phyloP scores from a whole-genome alignment of 2,888 invertebrate genomes.

The Selenia dentaria region DNA sequence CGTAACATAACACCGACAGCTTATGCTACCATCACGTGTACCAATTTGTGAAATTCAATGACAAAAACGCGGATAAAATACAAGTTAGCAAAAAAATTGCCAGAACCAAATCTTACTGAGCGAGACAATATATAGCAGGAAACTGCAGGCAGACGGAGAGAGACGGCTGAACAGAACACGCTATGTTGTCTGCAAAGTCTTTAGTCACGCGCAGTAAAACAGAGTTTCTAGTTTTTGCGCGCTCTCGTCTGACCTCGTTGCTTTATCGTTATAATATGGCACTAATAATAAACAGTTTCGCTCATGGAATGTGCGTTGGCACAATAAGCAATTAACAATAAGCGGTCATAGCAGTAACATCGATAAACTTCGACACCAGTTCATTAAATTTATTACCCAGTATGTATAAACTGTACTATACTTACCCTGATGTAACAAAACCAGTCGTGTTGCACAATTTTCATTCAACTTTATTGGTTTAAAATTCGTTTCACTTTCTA shows the following conservation, averaged over 20 bases:
- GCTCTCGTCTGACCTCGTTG: slow-evolving; percentile 79
- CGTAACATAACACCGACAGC: slow-evolving; percentile 37
- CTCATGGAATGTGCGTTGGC: slow-evolving; percentile 58
- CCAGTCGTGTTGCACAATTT: slow-evolving; percentile 38
- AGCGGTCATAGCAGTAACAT: slow-evolving; percentile 52
- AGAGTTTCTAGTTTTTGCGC: slow-evolving; percentile 81
- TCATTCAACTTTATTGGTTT: slow-evolving; percentile 18
- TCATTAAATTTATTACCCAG: slow-evolving; percentile 54
- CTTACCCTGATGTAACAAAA: slow-evolving; percentile 42
- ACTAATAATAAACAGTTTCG: slow-evolving; percentile 73
- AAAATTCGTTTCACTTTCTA: slow-evolving; percentile 8
- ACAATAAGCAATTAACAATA: slow-evolving; percentile 55
- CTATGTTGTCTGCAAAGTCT: slow-evolving; percentile 76
- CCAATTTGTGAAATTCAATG: slow-evolving; percentile 69
- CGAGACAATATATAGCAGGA: slow-evolving; percentile 45
- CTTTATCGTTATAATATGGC: slow-evolving; percentile 79
- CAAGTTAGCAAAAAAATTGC: slow-evolving; percentile 64
- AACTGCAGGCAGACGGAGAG: slow-evolving; percentile 51
- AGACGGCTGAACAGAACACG: slow-evolving; percentile 57
- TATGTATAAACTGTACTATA: slow-evolving; percentile 10
- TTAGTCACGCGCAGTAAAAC: slow-evolving; percentile 79
- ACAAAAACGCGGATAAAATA: slow-evolving; percentile 59
- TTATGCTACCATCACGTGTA: slow-evolving; percentile 60
- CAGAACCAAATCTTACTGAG: slow-evolving; percentile 62
- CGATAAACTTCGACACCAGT: slow-evolving; percentile 65